A percentile compares a stretch with the other conserved stretches of the same genome.
Conservation (phyloP, 2,113 vertebrate genomes). For the Calidris pugnax region DNA sequence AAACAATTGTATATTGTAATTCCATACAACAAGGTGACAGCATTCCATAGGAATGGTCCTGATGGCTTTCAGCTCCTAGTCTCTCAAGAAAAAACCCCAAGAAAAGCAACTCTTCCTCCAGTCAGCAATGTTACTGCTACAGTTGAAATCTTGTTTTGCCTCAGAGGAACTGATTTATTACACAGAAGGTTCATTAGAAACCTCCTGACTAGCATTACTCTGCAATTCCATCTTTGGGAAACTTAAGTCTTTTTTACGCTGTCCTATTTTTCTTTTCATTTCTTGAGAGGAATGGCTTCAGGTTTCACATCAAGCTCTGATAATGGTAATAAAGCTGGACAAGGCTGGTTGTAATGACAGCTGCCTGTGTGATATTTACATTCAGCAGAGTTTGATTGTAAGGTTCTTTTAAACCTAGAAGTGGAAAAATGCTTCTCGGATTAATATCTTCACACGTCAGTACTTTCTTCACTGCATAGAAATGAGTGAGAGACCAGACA, state of each 20-base stretch:
- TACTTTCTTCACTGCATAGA: conserved; percentile 6
- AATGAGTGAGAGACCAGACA: not conserved
- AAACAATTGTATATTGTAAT: not conserved
- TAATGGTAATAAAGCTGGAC: not conserved
- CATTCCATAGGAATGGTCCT: not conserved
- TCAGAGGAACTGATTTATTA: conserved; percentile 72
- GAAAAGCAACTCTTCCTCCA: not conserved
- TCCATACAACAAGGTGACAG: not conserved
- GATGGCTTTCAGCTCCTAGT: not conserved
- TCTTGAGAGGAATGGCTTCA: conserved; percentile 25
- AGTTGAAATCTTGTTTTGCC: conserved; percentile 40
- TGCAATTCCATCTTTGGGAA: conserved; percentile 53
- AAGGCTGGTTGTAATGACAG: not conserved
- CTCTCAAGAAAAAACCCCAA: not conserved
- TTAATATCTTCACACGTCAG: not conserved
- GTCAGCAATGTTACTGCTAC: conserved; percentile 38
- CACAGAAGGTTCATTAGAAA: conserved; percentile 78
- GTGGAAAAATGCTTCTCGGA: not conserved
- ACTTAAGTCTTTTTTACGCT: not conserved
- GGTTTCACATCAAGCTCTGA: conserved; percentile 53
- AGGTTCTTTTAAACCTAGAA: conserved; percentile 21
- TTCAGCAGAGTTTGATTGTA: not conserved
- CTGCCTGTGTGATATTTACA: not conserved
- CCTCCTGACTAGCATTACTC: conserved; percentile 57
- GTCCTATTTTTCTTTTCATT: not conserved